These are phyloP conservation scores for Benthosema pterotum DNA, from an alignment of 2,797 vertebrate species.

Conservation along the genomic window DNA sequence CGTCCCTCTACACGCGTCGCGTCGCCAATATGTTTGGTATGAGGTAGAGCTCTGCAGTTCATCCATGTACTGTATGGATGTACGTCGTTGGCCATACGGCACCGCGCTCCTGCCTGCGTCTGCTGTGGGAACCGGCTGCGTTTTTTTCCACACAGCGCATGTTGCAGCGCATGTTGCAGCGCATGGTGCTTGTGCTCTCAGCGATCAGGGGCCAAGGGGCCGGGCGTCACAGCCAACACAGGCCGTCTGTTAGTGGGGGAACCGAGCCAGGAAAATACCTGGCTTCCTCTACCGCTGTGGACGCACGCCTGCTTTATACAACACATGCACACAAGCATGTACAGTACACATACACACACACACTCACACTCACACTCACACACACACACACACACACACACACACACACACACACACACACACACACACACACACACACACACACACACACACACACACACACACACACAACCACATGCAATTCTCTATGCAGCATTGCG, in stretches of 20 bases:
- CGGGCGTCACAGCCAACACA: conserved; percentile 67
- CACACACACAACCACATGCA: conserved; percentile 49
- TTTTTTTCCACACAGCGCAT: too few species aligned
- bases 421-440: conserved; percentile 47
- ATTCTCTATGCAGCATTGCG: conserved; percentile 17
- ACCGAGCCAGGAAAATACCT: conserved; percentile 70
- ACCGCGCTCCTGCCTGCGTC: conserved; percentile 37
- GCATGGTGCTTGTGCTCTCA: too few species aligned
- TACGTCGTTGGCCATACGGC: conserved; percentile 9
- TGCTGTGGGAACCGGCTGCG: conserved; percentile 58
- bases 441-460: conserved; percentile 42
- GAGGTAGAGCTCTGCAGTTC: too few species aligned
- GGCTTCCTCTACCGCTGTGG: conserved; percentile 66
- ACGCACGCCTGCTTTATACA: conserved; percentile 64
- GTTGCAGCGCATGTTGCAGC: too few species aligned
- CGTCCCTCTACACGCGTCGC: too few species aligned
- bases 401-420: conserved; percentile 47
- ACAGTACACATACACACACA: conserved; percentile 57
- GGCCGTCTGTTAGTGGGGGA: conserved; percentile 68
- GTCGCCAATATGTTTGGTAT: too few species aligned
- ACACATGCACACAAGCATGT: conserved; percentile 53
- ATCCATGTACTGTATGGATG: too few species aligned
- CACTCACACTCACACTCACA: conserved; percentile 51
- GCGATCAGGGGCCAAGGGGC: conserved; percentile 52
- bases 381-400: conserved; percentile 51